Conservation (phyloP, 2,113 vertebrate species). For the Narcine bancroftii region DNA sequence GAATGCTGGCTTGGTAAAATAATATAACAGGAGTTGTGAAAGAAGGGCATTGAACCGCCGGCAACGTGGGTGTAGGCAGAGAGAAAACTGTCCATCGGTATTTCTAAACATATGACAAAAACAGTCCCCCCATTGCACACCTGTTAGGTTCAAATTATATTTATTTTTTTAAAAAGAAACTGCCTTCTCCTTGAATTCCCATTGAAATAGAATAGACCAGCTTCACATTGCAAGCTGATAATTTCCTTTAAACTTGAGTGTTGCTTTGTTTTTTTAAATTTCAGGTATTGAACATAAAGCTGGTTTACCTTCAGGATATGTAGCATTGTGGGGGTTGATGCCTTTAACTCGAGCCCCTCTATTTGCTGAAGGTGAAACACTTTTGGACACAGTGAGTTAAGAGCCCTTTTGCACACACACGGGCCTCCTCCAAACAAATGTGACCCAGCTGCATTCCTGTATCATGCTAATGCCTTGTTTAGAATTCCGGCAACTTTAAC, state of each 20-base stretch:
- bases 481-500: conserved; percentile 26
- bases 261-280: neutral
- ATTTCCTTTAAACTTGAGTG: neutral
- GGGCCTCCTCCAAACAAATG: conserved; percentile 21
- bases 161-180: neutral
- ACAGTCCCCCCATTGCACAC: conserved; percentile 4
- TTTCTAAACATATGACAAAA: conserved; percentile 12
- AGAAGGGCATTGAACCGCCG: neutral
- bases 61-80: neutral
- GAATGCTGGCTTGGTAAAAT: conserved; percentile 8
- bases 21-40: conserved; percentile 16
- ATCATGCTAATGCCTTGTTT: conserved; percentile 26
- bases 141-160: neutral
- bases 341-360: neutral
- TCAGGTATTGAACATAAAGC: neutral
- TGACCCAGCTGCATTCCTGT: neutral
- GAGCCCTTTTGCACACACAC: neutral
- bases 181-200: neutral
- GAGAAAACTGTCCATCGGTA: neutral
- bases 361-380: neutral
- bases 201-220: neutral
- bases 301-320: neutral
- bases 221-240: neutral
- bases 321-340: neutral
- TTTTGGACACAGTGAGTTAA: neutral